A percentile compares a stretch with the other conserved stretches of the same genome.
Evolutionary conservation across 1,140 invertebrate species (phyloP).

Genomic region (Drosophila elegans): DNA sequence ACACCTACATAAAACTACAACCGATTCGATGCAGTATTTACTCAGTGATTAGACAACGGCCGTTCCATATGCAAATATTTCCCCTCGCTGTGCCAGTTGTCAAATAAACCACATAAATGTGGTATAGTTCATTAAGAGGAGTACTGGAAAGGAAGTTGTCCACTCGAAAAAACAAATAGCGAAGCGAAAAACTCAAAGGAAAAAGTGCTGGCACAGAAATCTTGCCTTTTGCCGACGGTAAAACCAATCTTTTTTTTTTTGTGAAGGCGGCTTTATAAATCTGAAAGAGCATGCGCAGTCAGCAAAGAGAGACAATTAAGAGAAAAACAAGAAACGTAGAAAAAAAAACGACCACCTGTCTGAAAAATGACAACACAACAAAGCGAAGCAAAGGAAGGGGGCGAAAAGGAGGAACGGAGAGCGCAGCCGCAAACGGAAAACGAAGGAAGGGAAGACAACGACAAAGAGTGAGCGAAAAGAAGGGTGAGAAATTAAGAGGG

Average conservation of each 20-base stretch:
- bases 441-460: constrained; percentile 1
- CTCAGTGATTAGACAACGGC: constrained; percentile 73
- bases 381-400: constrained; percentile 41
- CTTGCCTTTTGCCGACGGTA: constrained; percentile 39
- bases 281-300: constrained; percentile 45
- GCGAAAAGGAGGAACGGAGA: constrained; percentile 30
- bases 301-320: constrained; percentile 7
- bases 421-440: constrained; percentile 21
- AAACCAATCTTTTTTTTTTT: constrained; percentile 11
- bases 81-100: constrained; percentile 33
- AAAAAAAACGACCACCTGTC: constrained; percentile 66
- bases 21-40: constrained; percentile 45
- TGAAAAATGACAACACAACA: constrained; percentile 49
- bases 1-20: constrained; percentile 39
- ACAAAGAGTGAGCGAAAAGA: constrained; percentile 8
- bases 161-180: constrained; percentile 26
- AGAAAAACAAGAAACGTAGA: constrained; percentile 1
- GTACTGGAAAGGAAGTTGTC: constrained; percentile 31
- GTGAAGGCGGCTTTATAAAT: constrained; percentile 38
- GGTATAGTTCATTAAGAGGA: not conserved
- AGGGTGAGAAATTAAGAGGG: constrained; percentile 1
- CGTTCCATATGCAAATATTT: constrained; percentile 64
- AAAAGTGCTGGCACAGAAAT: constrained; percentile 19
- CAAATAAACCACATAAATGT: constrained; percentile 23
- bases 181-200: constrained; percentile 12